Evolutionary conservation across 2,113 vertebrate species (phyloP).

Genomic region (Apeltes quadracus): DNA sequence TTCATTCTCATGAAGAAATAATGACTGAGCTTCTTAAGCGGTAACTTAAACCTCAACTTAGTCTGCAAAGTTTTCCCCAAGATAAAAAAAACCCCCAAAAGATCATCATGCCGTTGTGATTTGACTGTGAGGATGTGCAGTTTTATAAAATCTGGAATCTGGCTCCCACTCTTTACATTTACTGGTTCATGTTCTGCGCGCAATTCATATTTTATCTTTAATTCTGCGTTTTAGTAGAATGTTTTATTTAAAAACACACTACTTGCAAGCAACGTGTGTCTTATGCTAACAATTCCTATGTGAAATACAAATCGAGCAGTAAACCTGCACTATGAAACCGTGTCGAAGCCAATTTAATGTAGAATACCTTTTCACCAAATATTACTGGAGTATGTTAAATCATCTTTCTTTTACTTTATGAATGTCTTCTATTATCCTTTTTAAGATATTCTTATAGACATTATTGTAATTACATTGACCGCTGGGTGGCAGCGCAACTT

Average conservation of each 20-base stretch:
- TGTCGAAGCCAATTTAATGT: background rate
- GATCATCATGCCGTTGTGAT: background rate
- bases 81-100: background rate
- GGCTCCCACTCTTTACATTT: background rate
- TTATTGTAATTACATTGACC: constrained; percentile 22
- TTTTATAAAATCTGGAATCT: background rate
- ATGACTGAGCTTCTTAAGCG: background rate
- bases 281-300: background rate
- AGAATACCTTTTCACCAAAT: background rate
- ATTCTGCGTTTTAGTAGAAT: background rate
- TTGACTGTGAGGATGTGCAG: background rate
- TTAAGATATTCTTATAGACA: too few relatives aligned
- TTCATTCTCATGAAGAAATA: background rate
- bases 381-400: background rate
- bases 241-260: background rate
- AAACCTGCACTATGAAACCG: background rate
- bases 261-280: background rate
- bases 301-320: background rate
- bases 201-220: background rate
- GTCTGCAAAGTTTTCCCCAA: background rate
- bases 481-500: constrained; percentile 22
- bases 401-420: background rate
- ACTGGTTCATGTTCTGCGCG: too few relatives aligned
- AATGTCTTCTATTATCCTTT: background rate
- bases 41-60: background rate